Conservation (phyloP, 2,888 invertebrate genomes). For the Pocota personata region DNA sequence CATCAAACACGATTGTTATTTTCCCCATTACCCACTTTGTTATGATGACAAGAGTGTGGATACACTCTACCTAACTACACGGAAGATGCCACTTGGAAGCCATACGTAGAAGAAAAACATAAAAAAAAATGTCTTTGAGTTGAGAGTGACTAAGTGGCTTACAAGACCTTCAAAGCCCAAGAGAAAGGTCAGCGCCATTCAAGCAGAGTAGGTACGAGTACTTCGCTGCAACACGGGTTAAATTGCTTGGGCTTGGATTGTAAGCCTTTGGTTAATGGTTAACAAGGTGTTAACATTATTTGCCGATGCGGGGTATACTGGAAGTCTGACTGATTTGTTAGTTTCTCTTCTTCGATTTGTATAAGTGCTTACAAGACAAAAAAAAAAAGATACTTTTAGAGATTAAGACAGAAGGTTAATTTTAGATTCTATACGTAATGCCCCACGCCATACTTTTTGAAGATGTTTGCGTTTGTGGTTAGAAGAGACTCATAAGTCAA, state of each 20-base stretch:
- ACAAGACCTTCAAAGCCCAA: conserved; percentile 44
- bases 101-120: not conserved
- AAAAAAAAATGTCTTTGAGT: conserved; percentile 28
- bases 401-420: not conserved
- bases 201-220: not conserved
- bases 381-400: not conserved
- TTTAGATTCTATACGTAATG: not conserved
- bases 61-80: not conserved
- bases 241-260: conserved; percentile 21
- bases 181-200: conserved; percentile 51
- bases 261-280: conserved; percentile 24
- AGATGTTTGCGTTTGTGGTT: not conserved
- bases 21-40: conserved; percentile 15
- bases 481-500: not conserved
- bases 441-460: not conserved
- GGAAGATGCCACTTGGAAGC: conserved; percentile 58
- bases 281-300: conserved; percentile 57
- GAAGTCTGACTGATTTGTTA: conserved; percentile 51
- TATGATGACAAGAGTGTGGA: conserved; percentile 21
- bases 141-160: conserved; percentile 30
- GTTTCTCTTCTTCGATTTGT: conserved; percentile 15
- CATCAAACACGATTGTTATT: not conserved
- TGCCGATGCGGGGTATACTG: conserved; percentile 37
- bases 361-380: not conserved
- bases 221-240: not conserved